Evolutionary conservation across 2,888 invertebrate genomes (phyloP).

Genomic region (Romanomermis culicivorax): DNA sequence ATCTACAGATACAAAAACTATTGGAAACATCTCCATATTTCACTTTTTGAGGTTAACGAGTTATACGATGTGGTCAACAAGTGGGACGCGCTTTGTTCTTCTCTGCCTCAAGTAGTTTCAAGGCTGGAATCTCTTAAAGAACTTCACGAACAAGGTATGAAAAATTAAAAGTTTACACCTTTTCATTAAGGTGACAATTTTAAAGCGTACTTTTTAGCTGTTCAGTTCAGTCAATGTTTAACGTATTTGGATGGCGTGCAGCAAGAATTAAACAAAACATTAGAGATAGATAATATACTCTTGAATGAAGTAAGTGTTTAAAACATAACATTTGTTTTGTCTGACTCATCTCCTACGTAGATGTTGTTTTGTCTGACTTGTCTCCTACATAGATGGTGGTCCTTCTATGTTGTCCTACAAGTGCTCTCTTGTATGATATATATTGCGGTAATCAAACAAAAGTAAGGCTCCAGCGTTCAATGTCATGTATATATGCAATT

Average conservation of each 20-base stretch:
- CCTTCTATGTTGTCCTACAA: too few relatives aligned
- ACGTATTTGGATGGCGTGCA: slow-evolving; percentile 37
- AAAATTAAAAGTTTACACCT: slow-evolving; percentile 3
- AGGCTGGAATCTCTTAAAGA: slow-evolving; percentile 64
- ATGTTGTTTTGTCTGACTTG: too few relatives aligned
- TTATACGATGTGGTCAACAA: slow-evolving; percentile 67
- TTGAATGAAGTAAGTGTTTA: slow-evolving; percentile 6
- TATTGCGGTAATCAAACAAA: too few relatives aligned
- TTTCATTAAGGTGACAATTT: background rate
- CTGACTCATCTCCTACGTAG: too few relatives aligned
- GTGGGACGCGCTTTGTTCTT: slow-evolving; percentile 54
- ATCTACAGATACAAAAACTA: too few relatives aligned
- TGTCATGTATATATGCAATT: too few relatives aligned
- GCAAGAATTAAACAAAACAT: slow-evolving; percentile 3
- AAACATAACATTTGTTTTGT: background rate
- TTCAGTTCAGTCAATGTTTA: slow-evolving; percentile 61
- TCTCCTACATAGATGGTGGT: too few relatives aligned
- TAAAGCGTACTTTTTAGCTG: slow-evolving; percentile 40
- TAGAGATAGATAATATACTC: slow-evolving; percentile 6
- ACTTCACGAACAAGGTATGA: slow-evolving; percentile 64
- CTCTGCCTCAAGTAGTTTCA: slow-evolving; percentile 55
- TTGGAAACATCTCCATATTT: too few relatives aligned
- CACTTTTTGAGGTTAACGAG: slow-evolving; percentile 44
- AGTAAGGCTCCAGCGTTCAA: too few relatives aligned
- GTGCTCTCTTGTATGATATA: too few relatives aligned